Percentiles rank a stretch among this genome's conserved stretches.
Evolutionary conservation across 2,797 vertebrate genomes (phyloP).

Genomic region (Coluber constrictor): DNA sequence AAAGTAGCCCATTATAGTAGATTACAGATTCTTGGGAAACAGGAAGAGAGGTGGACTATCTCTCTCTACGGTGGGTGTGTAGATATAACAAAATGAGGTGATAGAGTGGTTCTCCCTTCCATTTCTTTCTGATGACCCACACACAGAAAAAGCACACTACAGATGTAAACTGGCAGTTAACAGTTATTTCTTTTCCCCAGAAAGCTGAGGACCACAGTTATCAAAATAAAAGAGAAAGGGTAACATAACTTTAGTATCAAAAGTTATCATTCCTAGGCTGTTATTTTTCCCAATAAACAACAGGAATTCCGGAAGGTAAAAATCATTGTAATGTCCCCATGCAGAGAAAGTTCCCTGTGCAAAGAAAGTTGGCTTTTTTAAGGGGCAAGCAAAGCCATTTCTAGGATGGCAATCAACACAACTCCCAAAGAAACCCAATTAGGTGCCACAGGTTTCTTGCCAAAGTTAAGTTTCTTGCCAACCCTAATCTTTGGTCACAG

Average conservation of each 20-base stretch:
- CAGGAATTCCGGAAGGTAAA: background rate
- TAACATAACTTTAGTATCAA: background rate
- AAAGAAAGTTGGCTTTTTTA: too few species aligned
- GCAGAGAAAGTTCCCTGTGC: background rate
- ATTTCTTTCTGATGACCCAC: background rate
- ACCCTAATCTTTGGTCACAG: background rate
- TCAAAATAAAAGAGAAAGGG: background rate
- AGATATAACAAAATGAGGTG: background rate
- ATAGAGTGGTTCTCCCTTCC: background rate
- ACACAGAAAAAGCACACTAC: background rate
- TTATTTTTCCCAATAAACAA: background rate
- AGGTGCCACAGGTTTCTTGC: background rate
- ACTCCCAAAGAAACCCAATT: background rate
- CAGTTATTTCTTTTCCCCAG: background rate
- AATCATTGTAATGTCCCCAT: background rate
- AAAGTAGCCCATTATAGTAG: background rate
- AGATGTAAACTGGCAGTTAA: background rate
- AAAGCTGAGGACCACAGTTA: background rate
- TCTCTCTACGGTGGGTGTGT: background rate
- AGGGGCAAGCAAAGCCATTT: background rate
- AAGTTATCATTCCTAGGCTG: background rate
- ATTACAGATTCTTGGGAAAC: background rate
- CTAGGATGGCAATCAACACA: background rate
- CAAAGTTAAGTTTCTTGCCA: background rate
- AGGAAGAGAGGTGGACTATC: background rate